A percentile compares a stretch with the other conserved stretches of the same genome.
These are phyloP conservation scores for Dryas iulia DNA, from an alignment of 1,140 invertebrate species.

Conservation along the genomic window DNA sequence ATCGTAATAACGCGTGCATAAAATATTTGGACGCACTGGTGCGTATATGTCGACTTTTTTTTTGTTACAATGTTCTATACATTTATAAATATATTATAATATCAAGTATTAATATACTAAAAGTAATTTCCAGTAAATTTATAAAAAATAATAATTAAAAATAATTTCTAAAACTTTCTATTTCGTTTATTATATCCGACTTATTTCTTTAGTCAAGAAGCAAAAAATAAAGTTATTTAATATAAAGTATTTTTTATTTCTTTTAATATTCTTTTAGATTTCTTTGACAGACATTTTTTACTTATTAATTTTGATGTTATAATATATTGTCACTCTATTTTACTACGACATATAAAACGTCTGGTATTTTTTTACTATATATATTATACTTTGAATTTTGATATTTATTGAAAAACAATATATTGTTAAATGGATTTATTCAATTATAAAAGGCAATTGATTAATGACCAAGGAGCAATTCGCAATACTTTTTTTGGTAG, in stretches of 20 bases:
- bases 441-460: not conserved
- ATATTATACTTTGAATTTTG: no score
- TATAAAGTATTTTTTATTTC: no score
- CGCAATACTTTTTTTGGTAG: not conserved
- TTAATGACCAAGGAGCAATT: not conserved
- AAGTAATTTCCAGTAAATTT: slow-evolving; percentile 1
- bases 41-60: not conserved
- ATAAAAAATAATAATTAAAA: not conserved
- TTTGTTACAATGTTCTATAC: not conserved
- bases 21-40: not conserved
- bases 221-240: no score
- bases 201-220: not conserved
- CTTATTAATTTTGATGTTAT: no score
- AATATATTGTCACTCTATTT: no score
- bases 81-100: not conserved
- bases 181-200: not conserved
- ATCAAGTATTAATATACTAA: not conserved
- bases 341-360: no score
- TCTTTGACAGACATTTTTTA: no score
- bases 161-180: not conserved
- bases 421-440: not conserved
- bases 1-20: not conserved
- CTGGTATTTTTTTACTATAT: no score
- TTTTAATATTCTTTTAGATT: no score
- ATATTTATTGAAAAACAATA: no score